Base-by-base conservation (phyloP, 2,888 invertebrate genomes). In the Tenthredo mesomela region DNA sequence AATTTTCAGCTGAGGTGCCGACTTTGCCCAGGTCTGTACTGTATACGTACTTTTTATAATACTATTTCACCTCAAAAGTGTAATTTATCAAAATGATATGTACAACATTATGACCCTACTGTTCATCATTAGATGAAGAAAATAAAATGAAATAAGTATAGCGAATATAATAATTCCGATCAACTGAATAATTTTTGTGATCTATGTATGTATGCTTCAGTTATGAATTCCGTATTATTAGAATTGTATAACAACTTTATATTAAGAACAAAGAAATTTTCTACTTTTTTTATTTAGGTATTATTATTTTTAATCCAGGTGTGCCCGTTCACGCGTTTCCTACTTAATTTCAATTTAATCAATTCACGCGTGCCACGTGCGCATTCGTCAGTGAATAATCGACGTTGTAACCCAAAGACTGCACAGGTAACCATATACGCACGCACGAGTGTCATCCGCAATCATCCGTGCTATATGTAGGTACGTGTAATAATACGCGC, bases 341-440 rank as follows among this genome's bases (percentile, higher is more conserved):
- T 10, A 73, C 43, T 73, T 73, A 73, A 43, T 73, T 73, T 73
- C 43, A 73, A 73, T 73, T 43, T 15, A 2, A 18, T n/a, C 43
- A 73, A n/a, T 73, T 77, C 77, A 77, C 77, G 29, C 50, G 50
- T 77, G 40, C 40, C 73, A 73, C 77, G 77, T 33, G 54, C 50
- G 37, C 77, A 54, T 50, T 77, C 29, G 77, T 18, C 50, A 54
- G 77, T 77, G 18, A 77, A 50, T 77, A 77, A 77, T 54, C 18
- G 54, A 25, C 7, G 6, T 2, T 12, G 73, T 73, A 29, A 73
- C 73, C 73, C 73, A 73, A 73, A 73, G 73, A 73, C n/a, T 73
- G n/a, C 21, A 43, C 73, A 73, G 73, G 73, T 73, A 43, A 73
- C 40, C 73, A 73, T 10, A 25, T 43, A 73, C 40, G 73, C 73